phyloP scores from a whole-genome alignment of 2,888 invertebrate genomes.

The Oscheius sp. region DNA sequence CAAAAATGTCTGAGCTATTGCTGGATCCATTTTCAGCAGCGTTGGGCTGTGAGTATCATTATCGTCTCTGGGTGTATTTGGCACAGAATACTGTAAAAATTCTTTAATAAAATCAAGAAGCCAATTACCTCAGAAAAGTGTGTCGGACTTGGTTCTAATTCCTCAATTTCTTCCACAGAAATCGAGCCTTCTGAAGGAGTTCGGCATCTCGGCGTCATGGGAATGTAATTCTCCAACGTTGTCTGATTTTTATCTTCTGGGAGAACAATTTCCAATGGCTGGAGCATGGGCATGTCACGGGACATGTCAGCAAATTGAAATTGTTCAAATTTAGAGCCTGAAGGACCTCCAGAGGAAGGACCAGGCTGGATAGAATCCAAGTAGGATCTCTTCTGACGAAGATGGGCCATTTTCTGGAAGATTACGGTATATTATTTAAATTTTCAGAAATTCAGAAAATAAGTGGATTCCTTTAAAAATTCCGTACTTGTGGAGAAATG shows the following conservation, averaged over 20 bases:
- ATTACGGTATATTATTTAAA: not conserved
- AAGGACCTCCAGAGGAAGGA: not conserved
- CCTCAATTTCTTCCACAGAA: not conserved
- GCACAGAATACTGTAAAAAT: not conserved
- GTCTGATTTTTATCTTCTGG: not conserved
- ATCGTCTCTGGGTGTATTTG: constrained; percentile 33
- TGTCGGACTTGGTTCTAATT: not conserved
- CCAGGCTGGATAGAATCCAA: not conserved
- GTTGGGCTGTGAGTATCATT: constrained; percentile 19
- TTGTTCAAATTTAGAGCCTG: not conserved
- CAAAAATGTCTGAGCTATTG: not conserved
- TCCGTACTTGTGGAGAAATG: not conserved
- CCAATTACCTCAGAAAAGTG: not conserved
- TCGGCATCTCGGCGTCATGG: constrained; percentile 5
- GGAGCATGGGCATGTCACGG: not conserved
- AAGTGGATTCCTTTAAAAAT: not conserved
- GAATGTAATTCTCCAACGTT: constrained; percentile 10
- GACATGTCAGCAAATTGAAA: constrained; percentile 4
- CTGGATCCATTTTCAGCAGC: constrained; percentile 4
- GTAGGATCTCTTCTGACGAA: not conserved
- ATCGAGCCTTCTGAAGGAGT: constrained; percentile 14
- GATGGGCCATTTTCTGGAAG: not conserved
- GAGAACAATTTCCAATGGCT: not conserved
- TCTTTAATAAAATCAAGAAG: not conserved
- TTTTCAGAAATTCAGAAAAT: no score